Percentiles rank a stretch among this genome's conserved stretches.
Evolutionary conservation across 2,888 invertebrate species (phyloP).

Genomic region (Drosophila kambysellisi): DNA sequence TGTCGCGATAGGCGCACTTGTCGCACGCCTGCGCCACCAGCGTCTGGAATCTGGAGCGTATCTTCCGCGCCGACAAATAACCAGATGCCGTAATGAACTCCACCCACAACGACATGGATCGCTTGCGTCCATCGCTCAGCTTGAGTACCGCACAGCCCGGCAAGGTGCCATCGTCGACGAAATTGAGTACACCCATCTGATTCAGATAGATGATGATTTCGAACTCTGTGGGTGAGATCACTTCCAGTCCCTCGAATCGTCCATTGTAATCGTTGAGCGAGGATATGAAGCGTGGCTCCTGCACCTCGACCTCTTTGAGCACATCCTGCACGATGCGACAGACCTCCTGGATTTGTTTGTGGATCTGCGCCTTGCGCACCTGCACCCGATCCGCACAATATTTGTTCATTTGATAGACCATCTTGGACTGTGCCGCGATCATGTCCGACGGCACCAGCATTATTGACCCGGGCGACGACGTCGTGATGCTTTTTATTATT

Average conservation of each 20-base stretch:
- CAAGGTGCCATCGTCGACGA: slow-evolving; percentile 97
- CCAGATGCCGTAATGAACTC: slow-evolving; percentile 99
- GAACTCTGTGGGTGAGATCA: slow-evolving; percentile 96
- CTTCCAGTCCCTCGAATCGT: slow-evolving; percentile 96
- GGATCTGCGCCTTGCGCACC: slow-evolving; percentile 93
- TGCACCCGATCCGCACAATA: slow-evolving; percentile 97
- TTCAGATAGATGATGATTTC: slow-evolving; percentile 98
- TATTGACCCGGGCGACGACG: slow-evolving; percentile 83
- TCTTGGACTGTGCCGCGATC: slow-evolving; percentile 97
- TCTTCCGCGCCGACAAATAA: slow-evolving; percentile 97
- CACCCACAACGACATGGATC: slow-evolving; percentile 99
- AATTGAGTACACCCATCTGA: slow-evolving; percentile 99
- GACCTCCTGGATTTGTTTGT: slow-evolving; percentile 95
- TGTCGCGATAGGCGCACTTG: slow-evolving; percentile 96
- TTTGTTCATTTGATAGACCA: slow-evolving; percentile 98
- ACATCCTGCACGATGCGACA: slow-evolving; percentile 97
- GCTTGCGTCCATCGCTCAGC: slow-evolving; percentile 96
- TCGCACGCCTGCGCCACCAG: slow-evolving; percentile 96
- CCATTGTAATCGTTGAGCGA: slow-evolving; percentile 95
- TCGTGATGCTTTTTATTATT: slow-evolving; percentile 29
- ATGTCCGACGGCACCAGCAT: slow-evolving; percentile 97
- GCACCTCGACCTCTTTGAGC: slow-evolving; percentile 97
- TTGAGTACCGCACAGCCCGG: slow-evolving; percentile 97
- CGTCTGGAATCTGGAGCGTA: slow-evolving; percentile 96
- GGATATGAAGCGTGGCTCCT: slow-evolving; percentile 97